These are phyloP conservation scores for Tribolium madens DNA, from an alignment of 1,140 invertebrate species.

Conservation along the genomic window DNA sequence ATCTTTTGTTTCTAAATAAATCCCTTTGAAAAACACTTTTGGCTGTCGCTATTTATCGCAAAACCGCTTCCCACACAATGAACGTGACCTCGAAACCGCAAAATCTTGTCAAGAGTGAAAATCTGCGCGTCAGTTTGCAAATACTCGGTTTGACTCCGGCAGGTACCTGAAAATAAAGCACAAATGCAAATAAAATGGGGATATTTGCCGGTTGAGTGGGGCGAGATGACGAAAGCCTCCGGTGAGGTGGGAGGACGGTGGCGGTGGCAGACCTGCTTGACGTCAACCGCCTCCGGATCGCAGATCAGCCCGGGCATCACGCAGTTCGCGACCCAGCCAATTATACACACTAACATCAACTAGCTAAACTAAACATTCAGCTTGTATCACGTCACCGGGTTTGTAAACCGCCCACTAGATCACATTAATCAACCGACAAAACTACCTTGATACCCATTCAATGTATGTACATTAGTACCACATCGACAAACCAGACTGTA, in stretches of 20 bases:
- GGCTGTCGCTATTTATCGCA: background rate
- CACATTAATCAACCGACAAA: conserved; percentile 16
- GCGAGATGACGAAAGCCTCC: conserved; percentile 31
- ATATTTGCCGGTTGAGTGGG: conserved; percentile 42
- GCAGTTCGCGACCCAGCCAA: conserved; percentile 29
- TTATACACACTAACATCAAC: conserved; percentile 36
- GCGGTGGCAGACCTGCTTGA: conserved; percentile 34
- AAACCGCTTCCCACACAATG: background rate
- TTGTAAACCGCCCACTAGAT: conserved; percentile 27
- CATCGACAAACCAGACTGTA: background rate
- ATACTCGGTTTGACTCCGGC: conserved; percentile 2
- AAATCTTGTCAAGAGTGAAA: conserved; percentile 12
- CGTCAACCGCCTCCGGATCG: conserved; percentile 45
- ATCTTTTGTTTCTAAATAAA: too few relatives aligned
- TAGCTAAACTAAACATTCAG: conserved; percentile 36
- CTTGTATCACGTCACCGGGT: conserved; percentile 18
- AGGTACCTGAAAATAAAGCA: conserved; percentile 35
- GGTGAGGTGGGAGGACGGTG: conserved; percentile 33
- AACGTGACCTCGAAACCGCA: background rate
- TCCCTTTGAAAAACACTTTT: too few relatives aligned
- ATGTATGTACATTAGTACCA: background rate
- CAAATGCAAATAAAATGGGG: conserved; percentile 40
- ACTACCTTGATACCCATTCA: conserved; percentile 13
- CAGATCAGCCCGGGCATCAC: conserved; percentile 39
- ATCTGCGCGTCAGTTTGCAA: conserved; percentile 24